phyloP scores from a whole-genome alignment of 2,797 vertebrate genomes.

The Peromyscus nudipes region DNA sequence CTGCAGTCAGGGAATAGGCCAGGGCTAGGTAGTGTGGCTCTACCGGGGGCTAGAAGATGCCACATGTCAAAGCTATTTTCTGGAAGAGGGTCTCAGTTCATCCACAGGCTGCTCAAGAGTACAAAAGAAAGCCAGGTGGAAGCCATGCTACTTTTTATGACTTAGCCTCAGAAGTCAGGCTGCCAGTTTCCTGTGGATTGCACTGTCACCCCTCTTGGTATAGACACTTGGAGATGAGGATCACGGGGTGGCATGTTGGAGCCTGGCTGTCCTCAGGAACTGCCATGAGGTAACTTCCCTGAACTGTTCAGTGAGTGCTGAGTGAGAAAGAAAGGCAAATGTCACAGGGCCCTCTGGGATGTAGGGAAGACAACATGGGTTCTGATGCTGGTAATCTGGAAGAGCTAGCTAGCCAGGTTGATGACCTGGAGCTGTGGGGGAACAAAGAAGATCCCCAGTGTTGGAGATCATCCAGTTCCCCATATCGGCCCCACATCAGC shows the following conservation, averaged over 20 bases:
- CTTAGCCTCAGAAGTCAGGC: background rate
- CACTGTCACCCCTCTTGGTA: background rate
- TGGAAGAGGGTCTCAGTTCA: background rate
- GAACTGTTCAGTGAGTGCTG: background rate
- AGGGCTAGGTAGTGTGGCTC: background rate
- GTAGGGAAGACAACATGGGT: background rate
- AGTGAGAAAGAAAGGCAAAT: background rate
- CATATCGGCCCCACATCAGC: background rate
- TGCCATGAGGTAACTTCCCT: background rate
- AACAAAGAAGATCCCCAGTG: background rate
- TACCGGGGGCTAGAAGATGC: accelerated
- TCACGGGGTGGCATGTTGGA: background rate
- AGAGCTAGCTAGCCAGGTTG: background rate
- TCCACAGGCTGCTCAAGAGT: background rate
- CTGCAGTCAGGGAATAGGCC: background rate
- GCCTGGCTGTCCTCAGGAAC: background rate
- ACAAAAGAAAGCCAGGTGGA: background rate
- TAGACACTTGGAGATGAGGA: background rate
- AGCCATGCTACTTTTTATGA: background rate
- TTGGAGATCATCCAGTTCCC: background rate
- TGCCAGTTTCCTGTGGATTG: background rate
- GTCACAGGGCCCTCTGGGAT: background rate
- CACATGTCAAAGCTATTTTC: background rate
- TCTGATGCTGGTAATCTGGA: background rate
- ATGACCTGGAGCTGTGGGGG: background rate